Conservation (phyloP, 2,797 vertebrate genomes). For the Amblyopsis hoosieri region DNA sequence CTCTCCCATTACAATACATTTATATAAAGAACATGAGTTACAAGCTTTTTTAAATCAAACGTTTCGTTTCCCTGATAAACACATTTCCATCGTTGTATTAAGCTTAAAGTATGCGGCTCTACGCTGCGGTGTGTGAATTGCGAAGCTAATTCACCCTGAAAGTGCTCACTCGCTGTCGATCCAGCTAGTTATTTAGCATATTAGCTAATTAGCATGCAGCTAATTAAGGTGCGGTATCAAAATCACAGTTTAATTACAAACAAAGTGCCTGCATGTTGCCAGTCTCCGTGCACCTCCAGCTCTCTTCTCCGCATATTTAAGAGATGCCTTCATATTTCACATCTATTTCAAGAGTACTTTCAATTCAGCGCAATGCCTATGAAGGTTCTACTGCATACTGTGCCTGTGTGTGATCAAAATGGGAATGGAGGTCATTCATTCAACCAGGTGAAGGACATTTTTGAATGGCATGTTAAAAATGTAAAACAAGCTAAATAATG, state of each 20-base stretch:
- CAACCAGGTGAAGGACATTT: neutral
- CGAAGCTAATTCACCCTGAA: conserved; percentile 35
- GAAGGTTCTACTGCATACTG: conserved; percentile 26
- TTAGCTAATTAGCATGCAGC: conserved; percentile 45
- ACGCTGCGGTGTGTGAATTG: too few species aligned
- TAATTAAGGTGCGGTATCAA: conserved; percentile 34
- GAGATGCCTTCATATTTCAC: conserved; percentile 27
- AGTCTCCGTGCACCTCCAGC: conserved; percentile 16
- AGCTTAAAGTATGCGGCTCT: too few species aligned
- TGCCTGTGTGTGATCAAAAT: conserved; percentile 11
- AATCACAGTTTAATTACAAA: conserved; percentile 34
- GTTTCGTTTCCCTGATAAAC: too few species aligned
- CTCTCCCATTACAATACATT: too few species aligned
- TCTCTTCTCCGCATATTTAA: conserved; percentile 6
- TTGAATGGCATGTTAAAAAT: neutral
- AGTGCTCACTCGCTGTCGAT: conserved; percentile 40
- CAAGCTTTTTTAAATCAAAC: too few species aligned
- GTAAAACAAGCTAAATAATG: neutral
- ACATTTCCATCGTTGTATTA: too few species aligned
- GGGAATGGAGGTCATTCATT: conserved; percentile 15
- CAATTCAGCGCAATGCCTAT: conserved; percentile 22
- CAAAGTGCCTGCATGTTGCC: conserved; percentile 32
- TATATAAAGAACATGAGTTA: too few species aligned
- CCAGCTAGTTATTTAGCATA: conserved; percentile 52
- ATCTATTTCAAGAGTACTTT: conserved; percentile 32